phyloP scores from a whole-genome alignment of 2,888 invertebrate species.

The Xanthorhoe designata region DNA sequence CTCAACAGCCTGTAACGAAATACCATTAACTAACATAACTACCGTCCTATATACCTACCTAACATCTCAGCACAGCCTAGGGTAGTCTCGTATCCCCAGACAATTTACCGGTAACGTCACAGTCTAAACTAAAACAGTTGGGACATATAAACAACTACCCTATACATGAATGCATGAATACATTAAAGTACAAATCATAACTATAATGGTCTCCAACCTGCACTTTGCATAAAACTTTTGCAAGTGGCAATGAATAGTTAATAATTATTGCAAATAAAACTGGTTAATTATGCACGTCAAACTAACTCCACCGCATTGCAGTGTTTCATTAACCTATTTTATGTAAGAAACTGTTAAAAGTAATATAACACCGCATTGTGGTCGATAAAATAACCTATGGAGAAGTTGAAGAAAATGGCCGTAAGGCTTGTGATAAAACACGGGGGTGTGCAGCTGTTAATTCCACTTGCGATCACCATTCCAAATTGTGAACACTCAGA shows the following conservation, averaged over 20 bases:
- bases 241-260: not conserved
- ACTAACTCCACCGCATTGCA: not conserved
- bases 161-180: not conserved
- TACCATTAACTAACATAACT: slow-evolving; percentile 16
- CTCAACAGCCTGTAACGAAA: slow-evolving; percentile 4
- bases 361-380: not conserved
- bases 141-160: not conserved
- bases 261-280: not conserved
- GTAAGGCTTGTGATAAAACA: not conserved
- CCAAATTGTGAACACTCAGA: too few relatives aligned
- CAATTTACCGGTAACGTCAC: slow-evolving; percentile 43
- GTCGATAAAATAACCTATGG: not conserved
- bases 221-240: not conserved
- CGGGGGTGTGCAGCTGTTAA: not conserved
- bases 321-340: not conserved
- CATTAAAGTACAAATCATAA: not conserved
- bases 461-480: too few relatives aligned
- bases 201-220: not conserved
- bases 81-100: slow-evolving; percentile 41
- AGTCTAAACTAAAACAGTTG: slow-evolving; percentile 5
- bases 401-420: not conserved
- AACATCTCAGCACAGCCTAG: slow-evolving; percentile 8
- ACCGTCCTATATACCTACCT: not conserved
- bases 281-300: not conserved
- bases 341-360: not conserved